Base-by-base conservation (phyloP, 2,888 invertebrate species). In the Drosophila vallismaia region DNA sequence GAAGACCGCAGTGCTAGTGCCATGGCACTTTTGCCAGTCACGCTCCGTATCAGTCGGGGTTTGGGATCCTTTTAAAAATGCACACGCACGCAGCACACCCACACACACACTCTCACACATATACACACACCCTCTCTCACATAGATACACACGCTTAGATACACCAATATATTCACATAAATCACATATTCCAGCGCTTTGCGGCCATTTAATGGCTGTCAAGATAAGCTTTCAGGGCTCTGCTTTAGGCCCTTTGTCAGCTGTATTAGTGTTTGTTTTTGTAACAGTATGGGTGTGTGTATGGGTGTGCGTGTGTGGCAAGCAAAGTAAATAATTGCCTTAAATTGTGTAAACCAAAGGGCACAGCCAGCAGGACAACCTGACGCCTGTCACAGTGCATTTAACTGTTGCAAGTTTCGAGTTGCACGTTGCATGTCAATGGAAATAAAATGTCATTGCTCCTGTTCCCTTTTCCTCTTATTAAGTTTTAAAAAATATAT, bases 131-230 rank as follows among this genome's bases (percentile, higher is more conserved):
- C 45, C n/a, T 3, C n/a, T 38, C 26, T n/a, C n/a, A 9, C 52
- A 53, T 58, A 74, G 50, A 42, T 60, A 64, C 54, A 31, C 54
- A 33, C 44, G 10, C 10, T 10, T 19, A 44, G 44, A 26, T 33
- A 29, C 48, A 31, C 50, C 28, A 19, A 29, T 51, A 38, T 29
- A 44, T 60, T 50, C 69, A 40, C 49, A 62, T 76, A 83, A 74
- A 81, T 82, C 73, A 79, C 58, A 68, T 63, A 85, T 85, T 71
- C 85, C 51, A 71, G 70, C 79, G 77, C 77, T 85, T 71, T 77
- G 70, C 64, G 69, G 78, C 76, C 80, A 86, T 82, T 86, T 83
- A 86, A 82, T 82, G 86, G 78, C 76, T 80, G 82, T 76, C 84
- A 80, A 74, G 82, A 86, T 83, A 86, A 82, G 74, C 80, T 63